Conservation (phyloP, 1,140 invertebrate genomes). For the Armadillidium nasatum region DNA sequence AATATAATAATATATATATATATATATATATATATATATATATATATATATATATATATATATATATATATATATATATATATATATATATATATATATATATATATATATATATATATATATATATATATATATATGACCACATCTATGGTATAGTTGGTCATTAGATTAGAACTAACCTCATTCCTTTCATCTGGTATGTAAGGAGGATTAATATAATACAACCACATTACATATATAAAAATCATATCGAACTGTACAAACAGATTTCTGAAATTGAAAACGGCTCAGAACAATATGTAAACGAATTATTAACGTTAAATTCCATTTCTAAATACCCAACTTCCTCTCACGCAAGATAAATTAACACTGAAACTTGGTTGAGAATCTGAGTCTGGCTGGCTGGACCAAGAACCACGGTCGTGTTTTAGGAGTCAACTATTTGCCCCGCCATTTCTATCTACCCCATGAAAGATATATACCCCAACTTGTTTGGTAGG, state of each 20-base stretch:
- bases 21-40: slow-evolving; percentile 6
- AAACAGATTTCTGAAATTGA: background rate
- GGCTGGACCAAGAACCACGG: background rate
- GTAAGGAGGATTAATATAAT: background rate
- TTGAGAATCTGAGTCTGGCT: background rate
- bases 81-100: background rate
- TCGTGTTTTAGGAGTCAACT: background rate
- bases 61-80: background rate
- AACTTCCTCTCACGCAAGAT: background rate
- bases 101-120: background rate
- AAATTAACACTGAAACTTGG: background rate
- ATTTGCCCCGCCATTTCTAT: background rate
- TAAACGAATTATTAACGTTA: background rate
- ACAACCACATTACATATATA: background rate
- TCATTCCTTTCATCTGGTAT: background rate
- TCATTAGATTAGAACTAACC: background rate
- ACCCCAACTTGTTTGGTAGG: slow-evolving; percentile 4
- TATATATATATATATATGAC: background rate
- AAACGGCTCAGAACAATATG: background rate
- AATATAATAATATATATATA: background rate
- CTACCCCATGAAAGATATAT: background rate
- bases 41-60: background rate
- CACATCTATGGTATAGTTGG: background rate
- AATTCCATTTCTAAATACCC: background rate
- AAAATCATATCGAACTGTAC: background rate